Conservation (phyloP, 2,113 vertebrate genomes). For the Dascyllus trimaculatus region DNA sequence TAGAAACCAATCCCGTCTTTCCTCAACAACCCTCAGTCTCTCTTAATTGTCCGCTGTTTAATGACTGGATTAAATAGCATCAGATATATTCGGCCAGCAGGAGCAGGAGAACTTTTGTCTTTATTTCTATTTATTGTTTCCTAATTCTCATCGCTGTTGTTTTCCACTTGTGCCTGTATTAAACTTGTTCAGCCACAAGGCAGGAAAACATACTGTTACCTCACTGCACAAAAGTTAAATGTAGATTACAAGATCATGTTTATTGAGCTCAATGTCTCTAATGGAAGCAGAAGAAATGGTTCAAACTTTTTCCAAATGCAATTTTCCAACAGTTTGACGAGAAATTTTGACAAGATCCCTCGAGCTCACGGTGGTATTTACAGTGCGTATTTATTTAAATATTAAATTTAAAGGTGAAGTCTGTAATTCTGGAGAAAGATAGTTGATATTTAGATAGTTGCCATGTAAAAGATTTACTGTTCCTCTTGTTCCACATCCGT, state of each 20-base stretch:
- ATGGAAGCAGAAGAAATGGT: no score
- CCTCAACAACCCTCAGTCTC: conserved; percentile 63
- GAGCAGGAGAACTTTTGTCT: conserved; percentile 20
- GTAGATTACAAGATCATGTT: conserved; percentile 16
- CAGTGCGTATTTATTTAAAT: no score
- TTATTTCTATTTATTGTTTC: not conserved
- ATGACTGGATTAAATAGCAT: conserved; percentile 61
- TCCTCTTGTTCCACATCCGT: no score
- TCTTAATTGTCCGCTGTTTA: conserved; percentile 75
- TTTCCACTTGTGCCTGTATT: not conserved
- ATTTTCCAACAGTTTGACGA: not conserved
- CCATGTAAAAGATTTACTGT: no score
- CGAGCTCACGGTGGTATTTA: not conserved
- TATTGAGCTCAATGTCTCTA: not conserved
- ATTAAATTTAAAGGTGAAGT: no score
- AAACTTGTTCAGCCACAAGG: conserved; percentile 6
- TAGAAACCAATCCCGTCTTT: conserved; percentile 80
- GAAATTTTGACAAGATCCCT: not conserved
- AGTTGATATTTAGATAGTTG: no score
- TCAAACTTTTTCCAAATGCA: no score
- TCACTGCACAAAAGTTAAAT: conserved; percentile 13
- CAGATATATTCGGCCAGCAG: conserved; percentile 36
- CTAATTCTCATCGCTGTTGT: not conserved
- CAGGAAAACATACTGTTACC: conserved; percentile 11
- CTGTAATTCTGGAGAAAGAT: no score